Evolutionary conservation across 2,797 vertebrate species (phyloP).

Genomic region (Masticophis lateralis): DNA sequence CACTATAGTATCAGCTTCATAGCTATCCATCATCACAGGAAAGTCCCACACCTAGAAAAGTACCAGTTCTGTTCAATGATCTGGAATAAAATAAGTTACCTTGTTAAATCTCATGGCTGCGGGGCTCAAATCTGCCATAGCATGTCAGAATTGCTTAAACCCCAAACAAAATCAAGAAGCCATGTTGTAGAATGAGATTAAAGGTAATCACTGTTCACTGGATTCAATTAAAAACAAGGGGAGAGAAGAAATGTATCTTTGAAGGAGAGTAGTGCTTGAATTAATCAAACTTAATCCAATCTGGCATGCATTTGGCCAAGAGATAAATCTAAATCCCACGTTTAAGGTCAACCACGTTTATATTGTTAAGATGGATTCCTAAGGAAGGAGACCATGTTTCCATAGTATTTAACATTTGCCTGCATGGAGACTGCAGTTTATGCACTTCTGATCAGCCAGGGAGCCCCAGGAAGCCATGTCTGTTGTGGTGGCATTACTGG

Average conservation of each 20-base stretch:
- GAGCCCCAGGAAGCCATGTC: not conserved
- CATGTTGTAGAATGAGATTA: constrained; percentile 8
- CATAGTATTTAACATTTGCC: not conserved
- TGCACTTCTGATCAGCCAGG: not conserved
- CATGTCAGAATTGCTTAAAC: constrained; percentile 7
- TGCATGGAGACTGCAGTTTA: not conserved
- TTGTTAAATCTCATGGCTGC: not conserved
- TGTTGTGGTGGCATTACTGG: not conserved
- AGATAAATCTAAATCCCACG: constrained; percentile 22
- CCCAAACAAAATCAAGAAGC: not conserved
- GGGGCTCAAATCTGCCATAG: not conserved
- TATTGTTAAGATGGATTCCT: not conserved
- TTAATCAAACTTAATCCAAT: constrained; percentile 20
- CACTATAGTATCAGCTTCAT: not conserved
- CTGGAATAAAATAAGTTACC: constrained; percentile 9
- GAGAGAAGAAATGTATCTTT: constrained; percentile 28
- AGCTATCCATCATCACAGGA: not conserved
- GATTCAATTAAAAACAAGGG: constrained; percentile 15
- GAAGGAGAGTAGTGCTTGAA: not conserved
- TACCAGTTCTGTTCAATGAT: not conserved
- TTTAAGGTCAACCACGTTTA: constrained; percentile 42
- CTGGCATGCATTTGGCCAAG: constrained; percentile 27
- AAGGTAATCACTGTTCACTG: constrained; percentile 13
- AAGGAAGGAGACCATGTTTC: not conserved
- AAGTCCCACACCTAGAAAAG: not conserved